Evolutionary conservation across 2,888 invertebrate genomes (phyloP).

Genomic region (Linyphia triangularis): DNA sequence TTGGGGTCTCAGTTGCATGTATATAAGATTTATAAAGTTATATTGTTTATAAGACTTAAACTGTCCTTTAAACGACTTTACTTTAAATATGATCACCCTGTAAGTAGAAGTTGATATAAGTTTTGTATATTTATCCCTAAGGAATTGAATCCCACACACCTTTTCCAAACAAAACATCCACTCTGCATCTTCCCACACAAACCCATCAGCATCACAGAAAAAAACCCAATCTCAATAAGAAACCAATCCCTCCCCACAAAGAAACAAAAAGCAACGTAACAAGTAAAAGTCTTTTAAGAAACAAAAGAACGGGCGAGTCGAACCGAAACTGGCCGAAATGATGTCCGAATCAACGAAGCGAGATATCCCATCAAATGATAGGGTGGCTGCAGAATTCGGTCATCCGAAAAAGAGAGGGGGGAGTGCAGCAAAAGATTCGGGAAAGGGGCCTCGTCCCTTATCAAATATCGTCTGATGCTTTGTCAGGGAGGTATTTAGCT

Average conservation of each 20-base stretch:
- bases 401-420: constrained; percentile 19
- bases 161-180: neutral
- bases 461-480: constrained; percentile 15
- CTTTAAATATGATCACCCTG: too few relatives aligned
- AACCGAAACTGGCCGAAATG: constrained; percentile 24
- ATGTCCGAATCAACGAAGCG: constrained; percentile 42
- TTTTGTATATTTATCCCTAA: too few relatives aligned
- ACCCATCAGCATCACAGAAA: too few relatives aligned
- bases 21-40: too few relatives aligned
- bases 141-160: too few relatives aligned
- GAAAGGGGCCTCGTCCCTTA: constrained; percentile 8
- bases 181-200: neutral
- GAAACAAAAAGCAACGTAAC: constrained; percentile 9
- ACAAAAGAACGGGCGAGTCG: neutral
- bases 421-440: neutral
- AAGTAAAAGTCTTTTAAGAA: constrained; percentile 9
- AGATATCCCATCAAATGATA: constrained; percentile 19
- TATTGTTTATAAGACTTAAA: too few relatives aligned
- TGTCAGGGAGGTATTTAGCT: constrained; percentile 45
- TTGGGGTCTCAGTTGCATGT: too few relatives aligned
- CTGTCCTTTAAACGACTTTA: too few relatives aligned
- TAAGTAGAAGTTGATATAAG: too few relatives aligned
- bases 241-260: neutral
- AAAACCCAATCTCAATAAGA: neutral
- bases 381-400: constrained; percentile 5